Evolutionary conservation across 1,140 invertebrate genomes (phyloP).

Genomic region (Brachionus rotundiformis): DNA sequence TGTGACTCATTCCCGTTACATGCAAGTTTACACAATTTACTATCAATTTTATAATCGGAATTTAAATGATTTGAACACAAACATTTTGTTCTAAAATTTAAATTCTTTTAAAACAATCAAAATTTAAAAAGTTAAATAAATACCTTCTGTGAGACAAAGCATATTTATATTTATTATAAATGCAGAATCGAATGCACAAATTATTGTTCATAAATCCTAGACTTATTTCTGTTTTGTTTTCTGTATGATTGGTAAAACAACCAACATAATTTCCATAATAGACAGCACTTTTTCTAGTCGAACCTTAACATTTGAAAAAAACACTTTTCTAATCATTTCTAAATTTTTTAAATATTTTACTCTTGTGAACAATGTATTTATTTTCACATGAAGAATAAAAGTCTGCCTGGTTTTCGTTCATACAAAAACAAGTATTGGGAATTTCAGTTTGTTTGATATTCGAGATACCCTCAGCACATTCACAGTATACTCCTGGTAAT

Average conservation of each 20-base stretch:
- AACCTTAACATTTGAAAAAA: not conserved
- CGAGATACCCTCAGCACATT: too few species aligned
- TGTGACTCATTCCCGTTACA: constrained; percentile 6
- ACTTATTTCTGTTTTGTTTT: too few species aligned
- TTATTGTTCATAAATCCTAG: not conserved
- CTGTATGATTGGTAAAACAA: not conserved
- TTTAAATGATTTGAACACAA: not conserved
- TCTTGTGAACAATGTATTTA: too few species aligned
- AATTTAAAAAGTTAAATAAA: not conserved
- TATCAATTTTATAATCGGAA: not conserved
- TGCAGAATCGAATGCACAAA: constrained; percentile 14
- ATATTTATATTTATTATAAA: not conserved
- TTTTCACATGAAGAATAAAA: too few species aligned
- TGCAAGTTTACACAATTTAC: not conserved
- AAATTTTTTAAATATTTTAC: not conserved
- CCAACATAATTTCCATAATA: not conserved
- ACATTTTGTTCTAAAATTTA: not conserved
- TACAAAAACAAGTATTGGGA: too few species aligned
- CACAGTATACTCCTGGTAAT: too few species aligned
- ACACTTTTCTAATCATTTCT: not conserved
- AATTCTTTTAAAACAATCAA: not conserved
- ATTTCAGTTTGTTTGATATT: too few species aligned
- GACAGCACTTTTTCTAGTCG: not conserved
- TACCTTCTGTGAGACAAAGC: not conserved
- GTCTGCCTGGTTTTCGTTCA: too few species aligned